Evolutionary conservation across 1,140 invertebrate species (phyloP).

Genomic region (Steinernema khuongi): DNA sequence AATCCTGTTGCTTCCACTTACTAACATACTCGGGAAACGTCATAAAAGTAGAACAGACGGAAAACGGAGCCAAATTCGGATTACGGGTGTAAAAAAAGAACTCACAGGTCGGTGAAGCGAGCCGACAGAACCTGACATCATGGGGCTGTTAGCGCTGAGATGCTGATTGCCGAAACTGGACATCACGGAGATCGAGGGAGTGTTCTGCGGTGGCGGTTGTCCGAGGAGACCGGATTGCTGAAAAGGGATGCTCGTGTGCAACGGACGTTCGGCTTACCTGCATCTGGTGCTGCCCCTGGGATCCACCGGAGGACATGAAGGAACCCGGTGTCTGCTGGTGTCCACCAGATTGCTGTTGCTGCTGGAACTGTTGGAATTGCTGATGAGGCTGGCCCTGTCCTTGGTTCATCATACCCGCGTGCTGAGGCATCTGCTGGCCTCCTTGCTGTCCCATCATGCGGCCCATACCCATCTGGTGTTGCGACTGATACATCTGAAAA

Average conservation of each 20-base stretch:
- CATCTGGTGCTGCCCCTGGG: too few species aligned
- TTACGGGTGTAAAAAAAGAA: too few species aligned
- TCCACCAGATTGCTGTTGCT: too few species aligned
- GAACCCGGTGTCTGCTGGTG: too few species aligned
- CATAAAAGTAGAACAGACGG: neutral
- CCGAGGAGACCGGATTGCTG: neutral
- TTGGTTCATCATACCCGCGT: too few species aligned
- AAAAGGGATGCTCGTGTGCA: neutral
- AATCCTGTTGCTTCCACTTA: neutral
- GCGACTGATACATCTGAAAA: conserved; percentile 6
- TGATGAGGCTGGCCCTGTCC: too few species aligned
- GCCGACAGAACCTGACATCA: neutral
- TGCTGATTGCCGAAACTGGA: neutral
- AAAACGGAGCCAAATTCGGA: too few species aligned
- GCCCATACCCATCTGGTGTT: too few species aligned
- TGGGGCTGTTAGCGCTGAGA: neutral
- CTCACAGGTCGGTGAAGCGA: neutral
- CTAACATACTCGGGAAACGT: neutral
- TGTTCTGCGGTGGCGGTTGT: neutral
- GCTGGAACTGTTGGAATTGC: too few species aligned
- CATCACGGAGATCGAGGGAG: neutral
- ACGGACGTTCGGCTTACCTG: neutral
- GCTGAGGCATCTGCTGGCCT: too few species aligned
- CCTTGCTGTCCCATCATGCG: too few species aligned
- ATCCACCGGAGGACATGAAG: too few species aligned